A percentile compares a stretch with the other conserved stretches of the same genome.
Evolutionary conservation across 2,888 invertebrate genomes (phyloP).

Genomic region (Spilarctia lutea): DNA sequence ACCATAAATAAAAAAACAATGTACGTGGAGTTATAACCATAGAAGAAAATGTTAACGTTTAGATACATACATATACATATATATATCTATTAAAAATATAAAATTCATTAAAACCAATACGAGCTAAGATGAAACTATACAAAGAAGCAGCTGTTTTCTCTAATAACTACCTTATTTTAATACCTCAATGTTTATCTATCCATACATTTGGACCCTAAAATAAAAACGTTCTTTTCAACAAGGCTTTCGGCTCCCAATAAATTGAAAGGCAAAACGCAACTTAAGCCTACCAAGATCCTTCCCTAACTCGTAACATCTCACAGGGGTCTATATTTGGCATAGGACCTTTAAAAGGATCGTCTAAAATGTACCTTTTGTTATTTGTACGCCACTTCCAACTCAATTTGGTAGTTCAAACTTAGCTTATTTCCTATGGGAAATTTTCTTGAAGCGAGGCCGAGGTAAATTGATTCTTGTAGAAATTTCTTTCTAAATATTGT

Average conservation of each 20-base stretch:
- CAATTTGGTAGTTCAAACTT: slow-evolving; percentile 69
- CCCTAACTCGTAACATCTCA: slow-evolving; percentile 29
- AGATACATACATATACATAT: no score
- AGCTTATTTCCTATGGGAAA: slow-evolving; percentile 72
- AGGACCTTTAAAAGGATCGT: slow-evolving; percentile 23
- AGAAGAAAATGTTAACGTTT: no score
- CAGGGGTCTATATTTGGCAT: slow-evolving; percentile 31
- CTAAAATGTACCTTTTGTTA: slow-evolving; percentile 40
- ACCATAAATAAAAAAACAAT: no score
- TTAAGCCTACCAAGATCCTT: slow-evolving; percentile 15
- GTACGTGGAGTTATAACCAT: no score
- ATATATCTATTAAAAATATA: no score
- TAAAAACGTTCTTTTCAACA: slow-evolving; percentile 11
- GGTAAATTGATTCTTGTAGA: slow-evolving; percentile 51
- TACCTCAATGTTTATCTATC: slow-evolving; percentile 11
- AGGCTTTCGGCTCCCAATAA: slow-evolving; percentile 16
- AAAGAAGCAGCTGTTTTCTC: slow-evolving; percentile 18
- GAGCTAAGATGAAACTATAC: not conserved
- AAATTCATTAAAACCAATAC: not conserved
- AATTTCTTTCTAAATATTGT: slow-evolving; percentile 18
- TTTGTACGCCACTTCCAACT: slow-evolving; percentile 53
- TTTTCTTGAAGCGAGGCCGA: slow-evolving; percentile 30
- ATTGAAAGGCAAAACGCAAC: slow-evolving; percentile 21
- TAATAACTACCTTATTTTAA: slow-evolving; percentile 14
- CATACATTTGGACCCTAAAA: slow-evolving; percentile 9